Evolutionary conservation across 1,140 invertebrate genomes (phyloP).

Genomic region (Saxidomus purpurata): DNA sequence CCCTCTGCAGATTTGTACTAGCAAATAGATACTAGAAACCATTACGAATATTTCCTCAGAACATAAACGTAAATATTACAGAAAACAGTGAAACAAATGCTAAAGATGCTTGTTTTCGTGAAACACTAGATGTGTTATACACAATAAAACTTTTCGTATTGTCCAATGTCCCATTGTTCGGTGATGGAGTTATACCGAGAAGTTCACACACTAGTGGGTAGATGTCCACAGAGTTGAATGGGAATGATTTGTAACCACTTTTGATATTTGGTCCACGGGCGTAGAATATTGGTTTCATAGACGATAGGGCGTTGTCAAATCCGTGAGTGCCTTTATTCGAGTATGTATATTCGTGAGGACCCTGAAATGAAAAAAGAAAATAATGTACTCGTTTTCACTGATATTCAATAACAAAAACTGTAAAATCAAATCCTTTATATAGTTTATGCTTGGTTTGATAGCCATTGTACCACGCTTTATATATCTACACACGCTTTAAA

Average conservation of each 20-base stretch:
- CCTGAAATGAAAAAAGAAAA: not conserved
- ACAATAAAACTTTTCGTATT: conserved; percentile 39
- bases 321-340: conserved; percentile 89
- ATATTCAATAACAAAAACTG: too few relatives aligned
- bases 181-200: conserved; percentile 79
- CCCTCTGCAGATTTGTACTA: too few relatives aligned
- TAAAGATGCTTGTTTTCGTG: not conserved
- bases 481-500: not conserved
- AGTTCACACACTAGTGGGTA: conserved; percentile 90
- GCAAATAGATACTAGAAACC: too few relatives aligned
- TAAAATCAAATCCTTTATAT: too few relatives aligned
- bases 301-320: conserved; percentile 88
- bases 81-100: not conserved
- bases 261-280: conserved; percentile 90
- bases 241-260: conserved; percentile 86
- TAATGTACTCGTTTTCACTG: too few relatives aligned
- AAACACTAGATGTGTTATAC: not conserved
- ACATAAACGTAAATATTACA: not conserved
- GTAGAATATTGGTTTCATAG: conserved; percentile 91
- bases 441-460: not conserved
- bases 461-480: not conserved
- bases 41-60: too few relatives aligned
- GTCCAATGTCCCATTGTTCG: conserved; percentile 78
- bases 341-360: not conserved
- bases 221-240: conserved; percentile 90